Base-by-base conservation (phyloP, 2,797 vertebrate species). In the Serranus cabrilla region DNA sequence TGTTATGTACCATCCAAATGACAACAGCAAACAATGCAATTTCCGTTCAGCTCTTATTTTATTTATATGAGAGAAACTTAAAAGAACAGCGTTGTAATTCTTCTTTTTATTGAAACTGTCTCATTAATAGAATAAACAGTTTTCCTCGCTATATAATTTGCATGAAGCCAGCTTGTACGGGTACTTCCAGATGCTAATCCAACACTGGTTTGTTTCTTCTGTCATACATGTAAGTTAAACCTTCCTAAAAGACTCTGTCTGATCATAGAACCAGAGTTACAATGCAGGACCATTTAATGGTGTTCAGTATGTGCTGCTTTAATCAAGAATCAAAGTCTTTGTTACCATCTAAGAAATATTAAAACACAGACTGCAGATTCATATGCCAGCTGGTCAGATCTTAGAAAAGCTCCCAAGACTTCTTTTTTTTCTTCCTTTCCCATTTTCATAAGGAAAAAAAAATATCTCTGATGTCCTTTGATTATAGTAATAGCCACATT, bases 401-500 rank as follows among this genome's bases (percentile, higher is more conserved):
- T 59, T 56, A 49, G 13, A 65, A 51, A 60, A 18, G n/a, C 56
- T 57, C 25, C 51, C n/a, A 47, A 61, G 20, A 23, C 7, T 17
- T 52, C 25, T 39, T 64, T 37, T 58, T 21, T 14, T 55, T 58
- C 60, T 65, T 51, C 6, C 51, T 74, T 52, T 46, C 7, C 27
- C 5, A 7, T 34, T 58, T 78, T 68, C 46, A 63, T 40, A 3
- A 62, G n/a, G 40, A 64, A 42, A 59, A 56, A 50, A 57, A 47
- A 23, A 9, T 20, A n/a, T 71, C 47, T 55, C 69, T 76, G 42
- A 80, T 83, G 73, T 78, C 12, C 71, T 59, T 31, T 68, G 73
- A 81, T 77, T 73, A 71, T 16, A 82, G 66, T 77, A 83, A 89
- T 84, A 78, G 27, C 59, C 74, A 76, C 71, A 76, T 76, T 87